Evolutionary conservation across 1,140 invertebrate species (phyloP).

Genomic region (Ceratitis capitata): DNA sequence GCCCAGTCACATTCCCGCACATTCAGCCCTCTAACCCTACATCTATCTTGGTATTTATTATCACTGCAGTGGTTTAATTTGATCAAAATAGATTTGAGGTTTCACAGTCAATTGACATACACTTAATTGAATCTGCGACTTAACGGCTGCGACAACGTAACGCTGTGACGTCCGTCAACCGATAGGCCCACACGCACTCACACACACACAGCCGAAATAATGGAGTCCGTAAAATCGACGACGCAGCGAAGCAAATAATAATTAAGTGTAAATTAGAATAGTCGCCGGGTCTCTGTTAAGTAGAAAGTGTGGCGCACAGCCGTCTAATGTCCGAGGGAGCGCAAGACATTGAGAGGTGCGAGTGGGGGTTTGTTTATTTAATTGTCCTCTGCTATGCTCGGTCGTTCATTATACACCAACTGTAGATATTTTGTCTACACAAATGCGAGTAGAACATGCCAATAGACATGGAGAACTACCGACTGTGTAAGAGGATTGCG

Average conservation of each 20-base stretch:
- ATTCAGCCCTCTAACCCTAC: not conserved
- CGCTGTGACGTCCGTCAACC: not conserved
- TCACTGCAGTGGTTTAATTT: constrained; percentile 6
- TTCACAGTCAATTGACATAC: constrained; percentile 30
- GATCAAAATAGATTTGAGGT: not conserved
- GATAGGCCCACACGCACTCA: no score
- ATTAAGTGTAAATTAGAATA: constrained; percentile 29
- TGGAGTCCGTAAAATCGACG: not conserved
- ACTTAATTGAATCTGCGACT: constrained; percentile 19
- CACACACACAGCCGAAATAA: not conserved
- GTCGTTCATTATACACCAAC: constrained; percentile 6
- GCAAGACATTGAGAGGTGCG: not conserved
- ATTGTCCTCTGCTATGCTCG: not conserved
- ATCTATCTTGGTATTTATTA: not conserved
- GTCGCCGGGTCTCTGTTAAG: not conserved
- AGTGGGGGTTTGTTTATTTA: not conserved
- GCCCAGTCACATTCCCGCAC: not conserved
- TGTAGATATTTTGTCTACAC: not conserved
- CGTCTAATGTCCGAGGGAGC: not conserved
- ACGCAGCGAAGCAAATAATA: constrained; percentile 18
- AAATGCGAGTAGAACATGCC: no score
- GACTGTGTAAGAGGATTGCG: not conserved
- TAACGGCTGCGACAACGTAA: not conserved
- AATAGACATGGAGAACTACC: not conserved
- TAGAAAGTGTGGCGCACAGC: not conserved